phyloP scores from a whole-genome alignment of 1,140 invertebrate species.

The Diabrotica undecimpunctata region DNA sequence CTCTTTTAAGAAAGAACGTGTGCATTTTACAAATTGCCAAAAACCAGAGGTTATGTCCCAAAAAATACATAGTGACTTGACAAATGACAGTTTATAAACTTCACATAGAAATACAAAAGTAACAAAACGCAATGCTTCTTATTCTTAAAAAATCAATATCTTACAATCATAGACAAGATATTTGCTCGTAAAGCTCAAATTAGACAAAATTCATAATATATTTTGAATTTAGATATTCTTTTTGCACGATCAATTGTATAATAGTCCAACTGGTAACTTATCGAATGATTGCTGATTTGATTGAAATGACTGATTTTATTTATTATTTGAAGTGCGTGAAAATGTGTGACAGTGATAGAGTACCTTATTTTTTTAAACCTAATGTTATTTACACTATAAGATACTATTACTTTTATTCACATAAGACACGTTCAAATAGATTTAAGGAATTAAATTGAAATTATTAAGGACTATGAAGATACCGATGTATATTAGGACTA shows the following conservation, averaged over 20 bases:
- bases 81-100: too few species aligned
- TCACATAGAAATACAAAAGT: too few species aligned
- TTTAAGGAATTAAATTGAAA: neutral
- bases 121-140: too few species aligned
- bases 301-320: conserved; percentile 28
- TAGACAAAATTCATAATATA: conserved; percentile 3
- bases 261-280: neutral
- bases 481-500: neutral
- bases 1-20: too few species aligned
- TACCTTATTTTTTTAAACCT: conserved; percentile 23
- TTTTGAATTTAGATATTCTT: conserved; percentile 6
- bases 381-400: neutral
- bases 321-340: conserved; percentile 13
- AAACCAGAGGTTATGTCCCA: too few species aligned
- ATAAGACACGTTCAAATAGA: neutral
- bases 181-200: conserved; percentile 21
- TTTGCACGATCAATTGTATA: neutral
- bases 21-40: too few species aligned
- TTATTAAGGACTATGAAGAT: neutral
- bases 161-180: too few species aligned
- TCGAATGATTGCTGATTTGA: neutral
- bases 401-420: neutral
- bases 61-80: too few species aligned
- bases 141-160: too few species aligned
- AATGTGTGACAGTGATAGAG: conserved; percentile 7